phyloP scores from a whole-genome alignment of 2,797 vertebrate species.

The Triplophysa yarkandensis region DNA sequence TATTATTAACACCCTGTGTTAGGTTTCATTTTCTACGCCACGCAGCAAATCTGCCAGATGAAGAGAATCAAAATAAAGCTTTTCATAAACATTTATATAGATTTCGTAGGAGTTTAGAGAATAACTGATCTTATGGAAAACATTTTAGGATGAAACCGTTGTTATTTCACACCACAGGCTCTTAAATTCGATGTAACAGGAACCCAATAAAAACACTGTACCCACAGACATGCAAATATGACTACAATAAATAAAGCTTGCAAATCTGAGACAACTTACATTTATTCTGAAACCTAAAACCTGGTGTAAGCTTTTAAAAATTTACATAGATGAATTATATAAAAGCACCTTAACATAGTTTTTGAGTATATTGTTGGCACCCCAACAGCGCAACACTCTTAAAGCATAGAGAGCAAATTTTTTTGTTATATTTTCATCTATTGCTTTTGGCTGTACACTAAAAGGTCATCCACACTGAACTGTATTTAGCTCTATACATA shows the following conservation, averaged over 20 bases:
- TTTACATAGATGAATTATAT: no score
- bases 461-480: no score
- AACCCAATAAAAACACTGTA: conserved; percentile 32
- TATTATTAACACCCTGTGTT: conserved; percentile 1
- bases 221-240: conserved; percentile 2
- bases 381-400: not conserved
- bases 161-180: not conserved
- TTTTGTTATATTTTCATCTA: no score
- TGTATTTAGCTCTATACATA: no score
- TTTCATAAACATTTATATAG: not conserved
- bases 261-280: conserved; percentile 13
- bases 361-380: not conserved
- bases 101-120: no score
- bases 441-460: no score
- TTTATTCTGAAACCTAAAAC: not conserved
- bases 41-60: not conserved
- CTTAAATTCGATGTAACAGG: conserved; percentile 24
- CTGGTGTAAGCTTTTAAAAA: no score
- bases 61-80: not conserved
- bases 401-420: no score
- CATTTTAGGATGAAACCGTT: not conserved
- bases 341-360: not conserved
- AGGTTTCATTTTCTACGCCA: not conserved
- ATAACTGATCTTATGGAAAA: no score
- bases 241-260: not conserved